Percentiles rank a stretch among this genome's conserved stretches.
Evolutionary conservation across 1,140 invertebrate genomes (phyloP).

Genomic region (Drosophila arawakana): DNA sequence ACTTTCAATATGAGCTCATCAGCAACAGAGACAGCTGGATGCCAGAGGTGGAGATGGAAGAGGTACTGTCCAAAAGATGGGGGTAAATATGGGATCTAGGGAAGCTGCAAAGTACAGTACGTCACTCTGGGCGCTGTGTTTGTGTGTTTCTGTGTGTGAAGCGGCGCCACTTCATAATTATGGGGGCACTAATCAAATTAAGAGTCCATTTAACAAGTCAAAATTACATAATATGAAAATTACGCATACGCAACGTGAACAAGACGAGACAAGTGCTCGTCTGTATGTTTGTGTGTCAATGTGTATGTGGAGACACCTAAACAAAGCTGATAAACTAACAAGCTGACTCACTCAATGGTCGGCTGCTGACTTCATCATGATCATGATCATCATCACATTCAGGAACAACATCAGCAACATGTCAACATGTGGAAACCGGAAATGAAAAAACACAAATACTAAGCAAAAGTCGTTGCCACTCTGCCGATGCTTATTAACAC

Average conservation of each 20-base stretch:
- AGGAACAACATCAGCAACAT: constrained; percentile 61
- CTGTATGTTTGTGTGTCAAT: background rate
- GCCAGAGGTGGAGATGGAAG: constrained; percentile 17
- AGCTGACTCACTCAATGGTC: constrained; percentile 44
- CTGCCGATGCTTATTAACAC: constrained; percentile 77
- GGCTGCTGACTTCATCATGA: constrained; percentile 70
- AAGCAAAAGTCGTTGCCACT: constrained; percentile 75
- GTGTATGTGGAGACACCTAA: constrained; percentile 36
- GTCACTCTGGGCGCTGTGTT: constrained; percentile 46
- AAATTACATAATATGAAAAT: constrained; percentile 80
- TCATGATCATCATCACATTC: constrained; percentile 49
- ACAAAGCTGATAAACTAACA: constrained; percentile 64
- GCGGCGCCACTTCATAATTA: constrained; percentile 61
- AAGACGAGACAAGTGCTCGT: constrained; percentile 30
- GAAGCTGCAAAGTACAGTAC: constrained; percentile 65
- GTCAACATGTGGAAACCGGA: constrained; percentile 81
- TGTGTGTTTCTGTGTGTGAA: constrained; percentile 21
- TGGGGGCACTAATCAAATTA: constrained; percentile 77
- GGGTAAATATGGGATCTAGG: constrained; percentile 35
- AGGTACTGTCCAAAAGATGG: background rate
- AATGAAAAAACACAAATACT: constrained; percentile 81
- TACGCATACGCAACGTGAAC: constrained; percentile 72
- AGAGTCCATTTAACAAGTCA: constrained; percentile 71
- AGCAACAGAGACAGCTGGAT: constrained; percentile 17
- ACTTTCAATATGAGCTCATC: constrained; percentile 80